Evolutionary conservation across 1,140 invertebrate species (phyloP), one percentile per base, ranked within the genome.

Genomic region (Zaprionus gabonicus): DNA sequence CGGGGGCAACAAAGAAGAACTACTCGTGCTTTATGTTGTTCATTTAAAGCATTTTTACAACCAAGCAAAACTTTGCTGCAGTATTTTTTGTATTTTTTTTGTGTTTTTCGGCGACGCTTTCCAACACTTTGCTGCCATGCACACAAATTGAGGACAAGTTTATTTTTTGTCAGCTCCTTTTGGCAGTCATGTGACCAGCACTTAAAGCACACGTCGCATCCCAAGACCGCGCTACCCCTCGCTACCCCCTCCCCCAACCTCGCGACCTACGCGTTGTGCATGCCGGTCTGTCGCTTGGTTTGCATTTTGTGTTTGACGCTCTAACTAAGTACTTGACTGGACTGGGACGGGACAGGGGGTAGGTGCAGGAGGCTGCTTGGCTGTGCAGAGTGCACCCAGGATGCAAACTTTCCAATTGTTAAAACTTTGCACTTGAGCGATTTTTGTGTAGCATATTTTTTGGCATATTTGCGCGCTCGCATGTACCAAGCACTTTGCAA

Each of bases 381-480:
- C 13, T 31, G 51, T 44, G 34, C 51, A 62, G 46, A 80, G 64
- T 84, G 74, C 78, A 56, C 72, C 68, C 81, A 57, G 75, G 84
- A 84, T 76, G 74, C 78, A 78, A 88, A 88, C 84, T 88, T 88
- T 87, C 82, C 81, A 88, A 90, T 88, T 88, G 84, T 88, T 88
- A 88, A 88, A 88, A 88, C 84, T 88, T 88, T 90, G 81, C 84
- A 88, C 84, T 88, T 84, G 84, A 87, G 85, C 84, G 85, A 88
- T 84, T 88, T 88, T 88, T 84, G 84, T 88, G 81, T 88, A 84
- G 85, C 84, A 90, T 90, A 88, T 88, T 88, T 87, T 88, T 88
- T 88, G 81, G 84, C 80, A 87, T 87, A 87, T 87, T 87, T 87
- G 84, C 84, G 78, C 81, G 84, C 71, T 74, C 76, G 85, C 88